phyloP scores from a whole-genome alignment of 2,888 invertebrate species.

The Lingula anatina region DNA sequence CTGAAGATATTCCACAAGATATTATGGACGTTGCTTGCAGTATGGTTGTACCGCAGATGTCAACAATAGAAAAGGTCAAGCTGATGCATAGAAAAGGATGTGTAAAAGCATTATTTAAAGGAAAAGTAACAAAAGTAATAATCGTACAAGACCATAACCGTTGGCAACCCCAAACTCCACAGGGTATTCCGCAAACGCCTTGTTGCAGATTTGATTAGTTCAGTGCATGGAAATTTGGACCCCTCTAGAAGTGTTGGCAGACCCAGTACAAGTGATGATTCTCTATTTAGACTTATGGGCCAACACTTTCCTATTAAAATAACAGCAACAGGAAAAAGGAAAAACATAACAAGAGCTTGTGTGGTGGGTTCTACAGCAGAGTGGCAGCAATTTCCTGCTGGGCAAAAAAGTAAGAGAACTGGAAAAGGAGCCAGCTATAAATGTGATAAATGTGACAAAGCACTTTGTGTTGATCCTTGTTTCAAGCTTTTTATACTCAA shows the following conservation, averaged over 20 bases:
- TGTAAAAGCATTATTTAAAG: slow-evolving; percentile 10
- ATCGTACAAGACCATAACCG: slow-evolving; percentile 6
- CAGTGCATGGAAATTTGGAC: background rate
- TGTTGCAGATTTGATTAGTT: background rate
- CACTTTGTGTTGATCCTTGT: slow-evolving; percentile 6
- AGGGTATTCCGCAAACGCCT: slow-evolving; percentile 3
- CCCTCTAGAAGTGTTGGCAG: background rate
- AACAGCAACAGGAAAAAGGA: too few relatives aligned
- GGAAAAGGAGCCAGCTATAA: slow-evolving; percentile 3
- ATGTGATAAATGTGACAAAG: slow-evolving; percentile 3
- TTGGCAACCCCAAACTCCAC: slow-evolving; percentile 1
- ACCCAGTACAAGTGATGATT: slow-evolving; percentile 2
- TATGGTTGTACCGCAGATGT: slow-evolving; percentile 9
- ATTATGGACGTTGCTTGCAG: too few relatives aligned
- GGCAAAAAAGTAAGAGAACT: slow-evolving; percentile 3
- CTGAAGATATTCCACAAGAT: too few relatives aligned
- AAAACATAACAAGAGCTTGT: too few relatives aligned
- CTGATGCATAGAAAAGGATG: slow-evolving; percentile 7
- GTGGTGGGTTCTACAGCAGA: too few relatives aligned
- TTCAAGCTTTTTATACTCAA: slow-evolving; percentile 3
- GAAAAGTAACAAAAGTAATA: slow-evolving; percentile 5
- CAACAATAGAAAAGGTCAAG: slow-evolving; percentile 8
- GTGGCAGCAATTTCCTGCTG: background rate
- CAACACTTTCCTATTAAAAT: slow-evolving; percentile 6
- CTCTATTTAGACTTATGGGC: slow-evolving; percentile 2